A percentile compares a stretch with the other conserved stretches of the same genome.
Conservation (phyloP, 2,888 invertebrate species). For the Cephus runcator region DNA sequence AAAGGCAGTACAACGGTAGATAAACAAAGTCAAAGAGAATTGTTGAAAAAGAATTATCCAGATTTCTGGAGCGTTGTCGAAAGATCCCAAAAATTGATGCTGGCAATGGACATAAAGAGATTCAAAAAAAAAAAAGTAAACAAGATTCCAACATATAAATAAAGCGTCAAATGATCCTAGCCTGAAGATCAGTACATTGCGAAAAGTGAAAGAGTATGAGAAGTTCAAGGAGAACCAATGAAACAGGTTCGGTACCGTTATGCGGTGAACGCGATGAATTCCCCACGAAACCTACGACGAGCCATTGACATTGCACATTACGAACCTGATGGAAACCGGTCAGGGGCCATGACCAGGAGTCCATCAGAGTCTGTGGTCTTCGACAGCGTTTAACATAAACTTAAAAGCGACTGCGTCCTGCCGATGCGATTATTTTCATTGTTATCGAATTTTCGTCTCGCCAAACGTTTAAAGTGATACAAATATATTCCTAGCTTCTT, state of each 20-base stretch:
- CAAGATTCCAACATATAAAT: not conserved
- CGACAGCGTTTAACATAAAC: not conserved
- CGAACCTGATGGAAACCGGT: not conserved
- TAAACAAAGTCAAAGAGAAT: not conserved
- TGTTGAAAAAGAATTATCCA: not conserved
- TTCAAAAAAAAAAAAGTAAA: not conserved
- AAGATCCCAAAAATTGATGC: not conserved
- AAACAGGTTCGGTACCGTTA: not conserved
- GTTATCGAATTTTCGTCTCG: not conserved
- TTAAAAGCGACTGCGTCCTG: not conserved
- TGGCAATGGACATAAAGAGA: not conserved
- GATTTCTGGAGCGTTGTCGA: not conserved
- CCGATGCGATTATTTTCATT: not conserved
- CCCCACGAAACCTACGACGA: conserved; percentile 29
- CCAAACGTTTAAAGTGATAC: conserved; percentile 7
- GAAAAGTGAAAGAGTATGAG: not conserved
- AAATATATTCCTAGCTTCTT: conserved; percentile 38
- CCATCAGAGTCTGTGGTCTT: not conserved
- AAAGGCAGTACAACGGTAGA: not conserved
- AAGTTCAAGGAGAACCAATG: not conserved
- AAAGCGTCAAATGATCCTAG: not conserved
- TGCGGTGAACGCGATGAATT: not conserved
- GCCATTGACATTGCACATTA: conserved; percentile 6
- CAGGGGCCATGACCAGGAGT: not conserved
- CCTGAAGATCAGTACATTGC: not conserved